Evolutionary conservation across 2,113 vertebrate genomes (phyloP).

Genomic region (Lampris megalopsis): DNA sequence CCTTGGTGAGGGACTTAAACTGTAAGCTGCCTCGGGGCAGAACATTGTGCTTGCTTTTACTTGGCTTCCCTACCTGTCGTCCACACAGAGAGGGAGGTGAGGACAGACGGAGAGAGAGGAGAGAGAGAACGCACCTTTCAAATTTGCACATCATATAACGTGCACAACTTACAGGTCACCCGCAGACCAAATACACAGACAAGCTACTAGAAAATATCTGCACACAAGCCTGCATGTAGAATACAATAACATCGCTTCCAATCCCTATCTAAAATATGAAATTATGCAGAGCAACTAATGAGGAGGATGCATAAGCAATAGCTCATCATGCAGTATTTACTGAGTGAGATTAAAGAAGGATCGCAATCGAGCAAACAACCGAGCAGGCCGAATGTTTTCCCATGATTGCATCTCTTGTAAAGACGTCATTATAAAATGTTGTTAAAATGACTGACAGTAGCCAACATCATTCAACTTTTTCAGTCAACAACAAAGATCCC

Average conservation of each 20-base stretch:
- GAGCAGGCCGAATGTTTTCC: slow-evolving; percentile 34
- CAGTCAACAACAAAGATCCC: background rate
- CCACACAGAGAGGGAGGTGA: slow-evolving; percentile 27
- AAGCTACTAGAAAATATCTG: background rate
- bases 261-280: background rate
- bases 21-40: slow-evolving; percentile 96
- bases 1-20: slow-evolving; percentile 96
- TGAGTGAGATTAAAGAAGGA: slow-evolving; percentile 18
- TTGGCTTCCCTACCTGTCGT: slow-evolving; percentile 96
- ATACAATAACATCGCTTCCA: background rate
- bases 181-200: background rate
- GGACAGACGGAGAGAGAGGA: background rate
- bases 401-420: slow-evolving; percentile 51
- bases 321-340: slow-evolving; percentile 21
- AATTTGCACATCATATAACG: slow-evolving; percentile 4
- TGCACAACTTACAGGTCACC: background rate
- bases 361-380: slow-evolving; percentile 36
- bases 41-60: slow-evolving; percentile 97
- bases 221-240: background rate
- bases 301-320: slow-evolving; percentile 30
- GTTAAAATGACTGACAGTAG: slow-evolving; percentile 10
- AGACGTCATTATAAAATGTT: slow-evolving; percentile 51
- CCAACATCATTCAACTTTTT: slow-evolving; percentile 18
- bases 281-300: slow-evolving; percentile 22
- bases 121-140: background rate